Evolutionary conservation across 2,113 vertebrate genomes (phyloP).

Genomic region (human): GRCh38 chr11:115248501-115249000

Average conservation of each 20-base stretch:
- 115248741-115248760: not conserved
- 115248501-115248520: conserved; percentile 29
- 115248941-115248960: conserved; percentile 54
- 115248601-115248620: not conserved
- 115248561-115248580: conserved; percentile 9
- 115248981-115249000: conserved; percentile 76
- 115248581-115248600: not conserved
- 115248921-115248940: conserved; percentile 63
- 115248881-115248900: conserved; percentile 63
- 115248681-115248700: conserved; percentile 7
- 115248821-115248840: not conserved
- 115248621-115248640: not conserved
- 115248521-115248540: conserved; percentile 56
- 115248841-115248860: conserved; percentile 2
- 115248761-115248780: not conserved
- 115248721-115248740: not conserved
- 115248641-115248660: not conserved
- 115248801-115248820: not conserved
- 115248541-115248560: not conserved
- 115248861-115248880: conserved; percentile 11
- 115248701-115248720: not conserved
- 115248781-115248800: not conserved
- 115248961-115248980: conserved; percentile 66
- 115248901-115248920: conserved; percentile 9
- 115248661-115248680: not conserved